phyloP scores from a whole-genome alignment of 1,140 invertebrate species.

The Elymnias hypermnestra region DNA sequence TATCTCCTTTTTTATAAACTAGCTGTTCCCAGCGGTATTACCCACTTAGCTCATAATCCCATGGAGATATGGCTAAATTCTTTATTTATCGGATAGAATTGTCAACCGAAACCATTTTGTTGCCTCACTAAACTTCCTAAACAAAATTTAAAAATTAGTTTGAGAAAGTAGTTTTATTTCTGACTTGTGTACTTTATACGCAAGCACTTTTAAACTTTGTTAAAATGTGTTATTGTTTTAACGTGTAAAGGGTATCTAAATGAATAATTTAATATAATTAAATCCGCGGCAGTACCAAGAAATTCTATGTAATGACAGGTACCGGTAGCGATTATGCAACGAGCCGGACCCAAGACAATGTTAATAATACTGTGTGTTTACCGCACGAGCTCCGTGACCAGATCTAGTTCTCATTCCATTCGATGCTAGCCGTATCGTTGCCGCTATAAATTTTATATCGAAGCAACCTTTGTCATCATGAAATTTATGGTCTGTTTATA shows the following conservation, averaged over 20 bases:
- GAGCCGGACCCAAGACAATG: slow-evolving; percentile 63
- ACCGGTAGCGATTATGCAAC: slow-evolving; percentile 60
- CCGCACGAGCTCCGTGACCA: slow-evolving; percentile 48
- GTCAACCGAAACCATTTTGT: too few relatives aligned
- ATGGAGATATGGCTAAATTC: too few relatives aligned
- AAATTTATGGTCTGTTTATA: slow-evolving; percentile 16
- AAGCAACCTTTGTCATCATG: slow-evolving; percentile 15
- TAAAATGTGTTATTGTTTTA: slow-evolving; percentile 32
- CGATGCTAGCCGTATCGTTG: slow-evolving; percentile 22
- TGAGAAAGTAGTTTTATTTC: too few relatives aligned
- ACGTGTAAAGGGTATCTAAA: slow-evolving; percentile 34
- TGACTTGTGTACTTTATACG: too few relatives aligned
- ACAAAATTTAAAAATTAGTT: too few relatives aligned
- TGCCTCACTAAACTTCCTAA: too few relatives aligned
- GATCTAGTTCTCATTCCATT: slow-evolving; percentile 39
- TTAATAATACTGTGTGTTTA: slow-evolving; percentile 52
- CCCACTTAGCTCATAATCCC: too few relatives aligned
- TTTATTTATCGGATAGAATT: too few relatives aligned
- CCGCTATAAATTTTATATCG: slow-evolving; percentile 21
- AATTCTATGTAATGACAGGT: slow-evolving; percentile 41
- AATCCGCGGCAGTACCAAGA: slow-evolving; percentile 33
- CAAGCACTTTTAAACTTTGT: too few relatives aligned
- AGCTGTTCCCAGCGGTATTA: too few relatives aligned
- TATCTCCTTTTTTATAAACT: too few relatives aligned
- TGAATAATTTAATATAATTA: slow-evolving; percentile 39